These are phyloP conservation scores for Nineta flava DNA, from an alignment of 2,888 invertebrate species.

Conservation along the genomic window DNA sequence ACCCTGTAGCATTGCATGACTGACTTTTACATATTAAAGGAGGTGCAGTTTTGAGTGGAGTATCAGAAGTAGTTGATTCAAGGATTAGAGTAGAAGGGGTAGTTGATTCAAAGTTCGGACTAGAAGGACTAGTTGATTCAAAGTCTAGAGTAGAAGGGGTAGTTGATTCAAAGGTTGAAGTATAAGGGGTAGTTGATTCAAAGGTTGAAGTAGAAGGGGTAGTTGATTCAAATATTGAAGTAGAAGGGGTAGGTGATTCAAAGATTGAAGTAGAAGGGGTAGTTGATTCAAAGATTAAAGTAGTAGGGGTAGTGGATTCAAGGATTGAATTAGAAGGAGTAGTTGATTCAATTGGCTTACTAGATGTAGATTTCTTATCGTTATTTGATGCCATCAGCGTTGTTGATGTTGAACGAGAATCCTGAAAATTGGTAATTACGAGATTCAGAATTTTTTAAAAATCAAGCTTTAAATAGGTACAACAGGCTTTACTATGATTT, in stretches of 20 bases:
- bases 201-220: too few species aligned
- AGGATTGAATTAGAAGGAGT: too few species aligned
- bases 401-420: too few species aligned
- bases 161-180: not conserved
- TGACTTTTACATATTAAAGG: constrained; percentile 5
- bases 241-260: not conserved
- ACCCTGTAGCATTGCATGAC: constrained; percentile 11
- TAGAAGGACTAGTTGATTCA: constrained; percentile 1
- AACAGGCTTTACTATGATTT: too few species aligned
- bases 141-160: not conserved
- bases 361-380: too few species aligned
- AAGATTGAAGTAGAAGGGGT: not conserved
- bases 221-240: not conserved
- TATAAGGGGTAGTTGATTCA: not conserved
- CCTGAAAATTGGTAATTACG: too few species aligned
- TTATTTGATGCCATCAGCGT: too few species aligned
- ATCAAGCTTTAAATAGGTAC: too few species aligned
- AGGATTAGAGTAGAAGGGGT: not conserved
- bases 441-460: too few species aligned
- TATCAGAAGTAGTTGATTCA: not conserved
- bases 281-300: not conserved
- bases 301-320: not conserved
- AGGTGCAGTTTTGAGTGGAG: too few species aligned
- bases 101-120: not conserved
- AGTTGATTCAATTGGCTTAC: too few species aligned